A percentile compares a stretch with the other conserved stretches of the same genome.
These are phyloP conservation scores for Tokudaia muenninki DNA, from an alignment of 2,797 vertebrate genomes.

Conservation along the genomic window DNA sequence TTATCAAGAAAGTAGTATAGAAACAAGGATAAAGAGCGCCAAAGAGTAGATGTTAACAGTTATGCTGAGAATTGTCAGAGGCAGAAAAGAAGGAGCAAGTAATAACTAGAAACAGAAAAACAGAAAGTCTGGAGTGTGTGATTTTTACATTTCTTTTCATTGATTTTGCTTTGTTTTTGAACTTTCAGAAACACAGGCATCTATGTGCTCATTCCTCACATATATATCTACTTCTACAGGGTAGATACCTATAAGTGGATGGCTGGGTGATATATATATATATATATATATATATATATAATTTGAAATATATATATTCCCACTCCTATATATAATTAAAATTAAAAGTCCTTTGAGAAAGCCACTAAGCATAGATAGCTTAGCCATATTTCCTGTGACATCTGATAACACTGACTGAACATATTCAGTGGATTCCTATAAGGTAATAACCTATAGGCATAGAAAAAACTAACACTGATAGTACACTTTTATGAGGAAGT, in stretches of 20 bases:
- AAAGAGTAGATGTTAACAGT: neutral
- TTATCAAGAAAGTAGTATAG: neutral
- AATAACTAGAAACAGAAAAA: neutral
- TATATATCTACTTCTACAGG: neutral
- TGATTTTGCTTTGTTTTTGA: neutral
- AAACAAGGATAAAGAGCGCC: neutral
- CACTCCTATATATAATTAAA: neutral
- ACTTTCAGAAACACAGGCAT: neutral
- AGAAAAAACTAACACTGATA: neutral
- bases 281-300: too few relatives aligned
- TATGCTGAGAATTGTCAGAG: slow-evolving; percentile 2
- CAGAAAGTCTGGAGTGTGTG: neutral
- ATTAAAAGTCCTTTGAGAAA: slow-evolving; percentile 50
- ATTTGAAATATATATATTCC: too few relatives aligned
- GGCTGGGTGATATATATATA: neutral
- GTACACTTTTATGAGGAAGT: slow-evolving; percentile 27
- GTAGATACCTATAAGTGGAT: neutral
- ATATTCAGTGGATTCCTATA: neutral
- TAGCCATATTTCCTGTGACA: slow-evolving; percentile 31
- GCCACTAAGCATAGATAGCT: neutral
- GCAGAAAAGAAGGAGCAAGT: neutral
- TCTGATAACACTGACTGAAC: slow-evolving; percentile 38
- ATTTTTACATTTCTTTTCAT: neutral
- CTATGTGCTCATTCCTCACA: slow-evolving; percentile 11
- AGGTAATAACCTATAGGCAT: neutral